Evolutionary conservation across 2,113 vertebrate species (phyloP).

Genomic region (Brachyhypopomus gauderio): DNA sequence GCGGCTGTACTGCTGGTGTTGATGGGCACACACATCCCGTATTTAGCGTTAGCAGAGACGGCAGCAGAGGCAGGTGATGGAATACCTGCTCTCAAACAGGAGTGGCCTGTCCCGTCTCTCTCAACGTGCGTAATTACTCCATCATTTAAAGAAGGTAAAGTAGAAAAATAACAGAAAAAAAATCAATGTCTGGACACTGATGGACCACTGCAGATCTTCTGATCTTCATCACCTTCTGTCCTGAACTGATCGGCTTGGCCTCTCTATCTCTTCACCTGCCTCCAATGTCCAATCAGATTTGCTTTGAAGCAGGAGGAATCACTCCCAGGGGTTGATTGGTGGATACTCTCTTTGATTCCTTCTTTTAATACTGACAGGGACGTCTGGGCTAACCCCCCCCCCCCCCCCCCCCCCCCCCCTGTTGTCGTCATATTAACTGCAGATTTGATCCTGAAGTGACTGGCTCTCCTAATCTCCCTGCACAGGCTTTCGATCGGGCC

Average conservation of each 20-base stretch:
- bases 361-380: neutral
- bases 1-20: conserved; percentile 38
- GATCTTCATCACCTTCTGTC: neutral
- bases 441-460: conserved; percentile 2
- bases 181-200: neutral
- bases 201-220: too few relatives aligned
- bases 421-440: conserved; percentile 29
- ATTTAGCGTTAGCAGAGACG: conserved; percentile 28
- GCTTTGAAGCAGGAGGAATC: neutral
- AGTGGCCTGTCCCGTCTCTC: conserved; percentile 5
- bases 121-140: conserved; percentile 24
- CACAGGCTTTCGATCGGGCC: neutral
- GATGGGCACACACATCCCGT: conserved; percentile 32
- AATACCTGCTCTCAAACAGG: conserved; percentile 24
- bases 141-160: conserved; percentile 33
- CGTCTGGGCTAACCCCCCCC: neutral
- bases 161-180: neutral
- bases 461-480: conserved; percentile 18
- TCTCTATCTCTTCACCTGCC: neutral
- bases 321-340: neutral
- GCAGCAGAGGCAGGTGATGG: neutral
- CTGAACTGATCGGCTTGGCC: neutral
- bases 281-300: neutral
- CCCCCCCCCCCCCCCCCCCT: neutral
- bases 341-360: conserved; percentile 15